These are phyloP conservation scores for Dendrolimus kikuchii DNA, from an alignment of 1,140 invertebrate species.

Conservation along the genomic window DNA sequence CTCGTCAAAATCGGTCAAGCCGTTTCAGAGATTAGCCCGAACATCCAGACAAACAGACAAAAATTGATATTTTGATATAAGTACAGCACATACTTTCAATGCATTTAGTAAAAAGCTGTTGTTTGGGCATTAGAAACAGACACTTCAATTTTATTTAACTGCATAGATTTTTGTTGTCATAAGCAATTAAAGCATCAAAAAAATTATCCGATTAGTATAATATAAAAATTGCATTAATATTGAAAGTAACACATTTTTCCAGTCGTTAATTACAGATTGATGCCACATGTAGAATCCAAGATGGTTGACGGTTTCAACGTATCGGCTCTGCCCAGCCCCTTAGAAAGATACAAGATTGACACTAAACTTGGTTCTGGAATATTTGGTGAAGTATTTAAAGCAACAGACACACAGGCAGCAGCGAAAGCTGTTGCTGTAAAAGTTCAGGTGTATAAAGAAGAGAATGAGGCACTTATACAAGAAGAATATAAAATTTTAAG, in stretches of 20 bases:
- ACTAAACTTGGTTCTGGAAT: conserved; percentile 81
- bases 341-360: conserved; percentile 77
- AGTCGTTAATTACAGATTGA: conserved; percentile 9
- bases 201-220: not conserved
- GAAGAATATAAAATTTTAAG: conserved; percentile 90
- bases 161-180: too few relatives aligned
- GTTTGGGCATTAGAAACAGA: too few relatives aligned
- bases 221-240: conserved; percentile 3
- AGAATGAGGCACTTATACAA: conserved; percentile 80
- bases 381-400: conserved; percentile 83
- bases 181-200: conserved; percentile 1
- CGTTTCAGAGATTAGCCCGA: too few relatives aligned
- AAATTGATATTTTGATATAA: too few relatives aligned
- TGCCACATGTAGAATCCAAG: conserved; percentile 7
- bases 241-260: conserved; percentile 1
- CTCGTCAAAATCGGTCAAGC: too few relatives aligned
- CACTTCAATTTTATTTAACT: too few relatives aligned
- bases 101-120: too few relatives aligned
- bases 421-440: conserved; percentile 86
- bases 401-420: conserved; percentile 80
- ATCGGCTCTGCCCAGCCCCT: conserved; percentile 77
- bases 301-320: conserved; percentile 66
- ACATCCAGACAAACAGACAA: too few relatives aligned
- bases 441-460: conserved; percentile 81
- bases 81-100: too few relatives aligned